Evolutionary conservation across 2,888 invertebrate species (phyloP), one percentile per base, ranked within the genome.

Genomic region (Gymnosoma rotundatum): DNA sequence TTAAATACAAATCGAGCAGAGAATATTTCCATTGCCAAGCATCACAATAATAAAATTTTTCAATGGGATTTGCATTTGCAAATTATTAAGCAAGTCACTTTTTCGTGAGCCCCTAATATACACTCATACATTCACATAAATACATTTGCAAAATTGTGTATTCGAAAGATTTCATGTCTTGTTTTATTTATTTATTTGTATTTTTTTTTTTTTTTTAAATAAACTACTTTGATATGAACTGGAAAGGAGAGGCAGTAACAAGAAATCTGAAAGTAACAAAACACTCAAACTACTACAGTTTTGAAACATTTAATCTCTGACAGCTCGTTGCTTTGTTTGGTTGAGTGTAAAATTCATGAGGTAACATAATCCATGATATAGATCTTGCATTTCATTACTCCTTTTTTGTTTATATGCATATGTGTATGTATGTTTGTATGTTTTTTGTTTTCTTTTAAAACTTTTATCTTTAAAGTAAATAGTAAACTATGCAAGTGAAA

Each of bases 271-370:
- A 58, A 74, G 63, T 42, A 63, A 12, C 36, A 61, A 45, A 60
- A 61, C 14, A 45, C 67, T 74, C 64, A 75, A 75, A 70, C 60
- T 83, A 74, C 60, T 60, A 64, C 64, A 70, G 32, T 83, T 79
- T 78, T 61, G 74, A 61, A 85, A 74, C 70, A 79, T 79, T 78
- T 84, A 74, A 84, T 84, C 73, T 82, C 74, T 82, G 84, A 69
- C 81, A 84, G 78, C 58, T 84, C 78, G 81, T 84, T 82, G 70
- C 70, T 81, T 73, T 72, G 69, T 73, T 74, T 69, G 73, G 61
- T 75, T 78, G 66, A 66, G 82, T 83, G 75, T 85, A 64, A 74
- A 85, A 85, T 75, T 85, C 79, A 83, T 85, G 82, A 70, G 75
- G 74, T 83, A 79, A 61, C 61, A 66, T 75, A 83, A 75, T 74